Percentiles rank a stretch among this genome's conserved stretches.
Evolutionary conservation across 2,888 invertebrate genomes (phyloP).

Genomic region (Aricia artaxerxes): DNA sequence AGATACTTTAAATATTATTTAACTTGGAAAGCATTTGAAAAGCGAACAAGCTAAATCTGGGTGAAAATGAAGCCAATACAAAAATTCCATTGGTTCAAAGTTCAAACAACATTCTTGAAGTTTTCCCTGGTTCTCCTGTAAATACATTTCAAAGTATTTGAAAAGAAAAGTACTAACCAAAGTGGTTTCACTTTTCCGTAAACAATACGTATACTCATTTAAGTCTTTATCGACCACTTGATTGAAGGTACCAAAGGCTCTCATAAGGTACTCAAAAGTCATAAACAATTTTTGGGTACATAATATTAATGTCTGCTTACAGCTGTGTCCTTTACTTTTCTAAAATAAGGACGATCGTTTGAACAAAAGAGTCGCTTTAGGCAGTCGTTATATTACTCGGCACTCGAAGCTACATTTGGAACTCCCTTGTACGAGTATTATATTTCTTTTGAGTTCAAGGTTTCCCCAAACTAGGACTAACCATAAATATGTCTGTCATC

Average conservation of each 20-base stretch:
- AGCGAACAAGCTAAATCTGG: background rate
- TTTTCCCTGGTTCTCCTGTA: background rate
- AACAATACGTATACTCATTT: background rate
- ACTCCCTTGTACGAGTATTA: background rate
- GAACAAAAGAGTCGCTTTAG: background rate
- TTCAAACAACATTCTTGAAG: conserved; percentile 10
- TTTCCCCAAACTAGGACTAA: background rate
- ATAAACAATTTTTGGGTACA: background rate
- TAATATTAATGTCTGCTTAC: background rate
- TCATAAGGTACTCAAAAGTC: background rate
- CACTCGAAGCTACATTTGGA: background rate
- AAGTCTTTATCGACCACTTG: background rate
- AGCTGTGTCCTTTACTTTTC: background rate
- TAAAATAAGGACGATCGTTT: background rate
- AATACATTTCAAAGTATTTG: background rate
- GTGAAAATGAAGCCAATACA: conserved; percentile 6
- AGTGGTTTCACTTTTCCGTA: background rate
- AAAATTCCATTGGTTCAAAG: conserved; percentile 15
- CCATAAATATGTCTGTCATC: background rate
- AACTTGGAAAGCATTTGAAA: background rate
- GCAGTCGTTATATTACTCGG: background rate
- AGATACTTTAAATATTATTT: background rate
- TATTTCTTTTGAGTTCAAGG: background rate
- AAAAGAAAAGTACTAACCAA: conserved; percentile 13
- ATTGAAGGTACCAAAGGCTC: background rate